Conservation (phyloP, 2,888 invertebrate species). For the Volucella inflata region DNA sequence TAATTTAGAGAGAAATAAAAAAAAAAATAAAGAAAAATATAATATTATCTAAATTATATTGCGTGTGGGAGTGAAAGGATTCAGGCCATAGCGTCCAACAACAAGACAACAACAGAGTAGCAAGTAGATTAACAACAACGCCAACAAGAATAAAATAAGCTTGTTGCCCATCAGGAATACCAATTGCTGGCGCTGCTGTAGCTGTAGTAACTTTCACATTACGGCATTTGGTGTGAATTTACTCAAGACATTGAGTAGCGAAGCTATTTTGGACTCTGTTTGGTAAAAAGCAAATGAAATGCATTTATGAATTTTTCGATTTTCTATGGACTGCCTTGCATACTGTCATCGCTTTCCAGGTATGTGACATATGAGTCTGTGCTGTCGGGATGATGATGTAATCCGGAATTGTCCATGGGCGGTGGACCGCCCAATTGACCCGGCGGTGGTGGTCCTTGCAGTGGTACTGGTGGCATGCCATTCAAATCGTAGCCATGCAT, state of each 20-base stretch:
- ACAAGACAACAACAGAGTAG: slow-evolving; percentile 64
- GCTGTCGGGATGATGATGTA: slow-evolving; percentile 90
- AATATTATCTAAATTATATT: slow-evolving; percentile 54
- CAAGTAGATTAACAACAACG: slow-evolving; percentile 71
- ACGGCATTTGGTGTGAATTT: slow-evolving; percentile 79
- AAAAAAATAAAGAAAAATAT: slow-evolving; percentile 30
- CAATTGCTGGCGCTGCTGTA: slow-evolving; percentile 71
- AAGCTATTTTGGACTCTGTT: slow-evolving; percentile 83
- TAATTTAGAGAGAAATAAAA: not conserved
- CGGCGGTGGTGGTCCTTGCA: slow-evolving; percentile 85
- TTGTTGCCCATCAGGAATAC: slow-evolving; percentile 57
- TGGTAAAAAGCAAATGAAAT: slow-evolving; percentile 83
- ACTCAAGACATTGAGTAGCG: slow-evolving; percentile 83
- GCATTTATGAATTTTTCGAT: slow-evolving; percentile 80
- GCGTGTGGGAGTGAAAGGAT: slow-evolving; percentile 57
- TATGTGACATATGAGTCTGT: slow-evolving; percentile 96
- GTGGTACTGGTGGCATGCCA: slow-evolving; percentile 84
- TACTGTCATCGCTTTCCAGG: slow-evolving; percentile 94
- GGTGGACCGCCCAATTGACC: slow-evolving; percentile 85
- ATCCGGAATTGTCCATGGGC: slow-evolving; percentile 84
- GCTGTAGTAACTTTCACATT: slow-evolving; percentile 75
- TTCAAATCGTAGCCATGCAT: slow-evolving; percentile 95
- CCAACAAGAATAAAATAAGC: slow-evolving; percentile 59
- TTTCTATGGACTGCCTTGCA: slow-evolving; percentile 89
- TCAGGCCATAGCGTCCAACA: slow-evolving; percentile 66